Base-by-base conservation (phyloP, 2,888 invertebrate genomes). In the Dryococelus australis region DNA sequence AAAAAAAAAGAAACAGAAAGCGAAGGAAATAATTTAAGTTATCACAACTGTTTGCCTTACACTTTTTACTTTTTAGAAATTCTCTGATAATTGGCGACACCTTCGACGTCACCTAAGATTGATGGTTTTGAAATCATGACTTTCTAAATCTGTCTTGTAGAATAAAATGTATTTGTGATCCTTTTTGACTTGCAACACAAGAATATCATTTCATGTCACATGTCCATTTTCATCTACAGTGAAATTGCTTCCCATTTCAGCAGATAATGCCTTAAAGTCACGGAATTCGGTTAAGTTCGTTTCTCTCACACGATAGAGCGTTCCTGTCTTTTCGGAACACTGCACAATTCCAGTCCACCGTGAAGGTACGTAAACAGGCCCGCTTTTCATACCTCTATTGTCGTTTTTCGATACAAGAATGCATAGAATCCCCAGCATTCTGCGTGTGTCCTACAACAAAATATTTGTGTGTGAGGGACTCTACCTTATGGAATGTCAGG, bases 231-330 rank as follows among this genome's bases (percentile, higher is more conserved):
- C 65, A 65, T 65, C 65, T 65, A 24, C 65, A 65, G 65, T 65
- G 65, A 65, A 65, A 65, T 65, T 65, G 24, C 65, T 65, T 65
- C 20, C 65, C 65, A 65, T 65, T 65, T 65, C 65, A 12, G 65
- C 65, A 65, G 65, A 65, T 65, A 65, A 65, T 65, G 65, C 16
- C 65, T 65, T 65, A 16, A 65, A 65, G 65, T 65, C 65, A 65
- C 16, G 65, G 16, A 65, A 65, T 8, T 65, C 65, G 20, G 65
- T 65, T 5, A 65, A 65, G 65, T 65, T 65, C 65, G 16, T 65
- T 65, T 65, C 65, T 16, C 65, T 65, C 65, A 65, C 65, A 65
- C 16, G 24, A 65, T 65, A 65, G 16, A 16, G 65, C 8, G 8
- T 65, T 65, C 65, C 65, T 16, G 65, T 65, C 65, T 65, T 65